Percentiles rank a stretch among this genome's conserved stretches.
Conservation (phyloP, 1,140 invertebrate species). For the Sminthurides bifidus region DNA sequence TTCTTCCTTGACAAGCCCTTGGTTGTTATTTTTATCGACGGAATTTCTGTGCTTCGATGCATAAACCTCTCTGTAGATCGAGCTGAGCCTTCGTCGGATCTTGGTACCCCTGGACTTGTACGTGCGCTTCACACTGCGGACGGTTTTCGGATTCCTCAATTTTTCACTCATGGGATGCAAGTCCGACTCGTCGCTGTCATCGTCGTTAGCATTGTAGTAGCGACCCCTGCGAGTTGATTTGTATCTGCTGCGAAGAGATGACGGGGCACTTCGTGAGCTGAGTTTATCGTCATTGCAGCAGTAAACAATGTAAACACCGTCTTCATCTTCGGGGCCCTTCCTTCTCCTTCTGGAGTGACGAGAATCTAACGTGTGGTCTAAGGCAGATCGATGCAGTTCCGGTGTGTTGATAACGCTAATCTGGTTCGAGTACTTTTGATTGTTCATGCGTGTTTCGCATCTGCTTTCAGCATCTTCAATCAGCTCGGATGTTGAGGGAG, state of each 20-base stretch:
- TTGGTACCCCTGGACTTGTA: not conserved
- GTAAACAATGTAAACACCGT: conserved; percentile 29
- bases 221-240: not conserved
- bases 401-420: not conserved
- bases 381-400: not conserved
- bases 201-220: not conserved
- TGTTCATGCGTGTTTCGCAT: not conserved
- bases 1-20: not conserved
- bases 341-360: not conserved
- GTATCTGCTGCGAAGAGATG: conserved; percentile 8
- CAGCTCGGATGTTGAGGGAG: not conserved
- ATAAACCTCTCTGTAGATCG: conserved; percentile 7
- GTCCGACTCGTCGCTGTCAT: conserved; percentile 1
- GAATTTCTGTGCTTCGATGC: not conserved
- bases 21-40: not conserved
- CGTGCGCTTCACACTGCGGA: conserved; percentile 24
- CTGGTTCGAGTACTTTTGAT: not conserved
- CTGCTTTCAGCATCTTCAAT: not conserved
- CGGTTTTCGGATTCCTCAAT: conserved; percentile 26
- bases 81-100: conserved; percentile 1
- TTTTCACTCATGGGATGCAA: not conserved
- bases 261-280: conserved; percentile 15
- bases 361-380: not conserved
- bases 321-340: not conserved
- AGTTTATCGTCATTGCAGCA: conserved; percentile 15